Evolutionary conservation across 2,888 invertebrate species (phyloP).

Genomic region (Eilema sororculum): DNA sequence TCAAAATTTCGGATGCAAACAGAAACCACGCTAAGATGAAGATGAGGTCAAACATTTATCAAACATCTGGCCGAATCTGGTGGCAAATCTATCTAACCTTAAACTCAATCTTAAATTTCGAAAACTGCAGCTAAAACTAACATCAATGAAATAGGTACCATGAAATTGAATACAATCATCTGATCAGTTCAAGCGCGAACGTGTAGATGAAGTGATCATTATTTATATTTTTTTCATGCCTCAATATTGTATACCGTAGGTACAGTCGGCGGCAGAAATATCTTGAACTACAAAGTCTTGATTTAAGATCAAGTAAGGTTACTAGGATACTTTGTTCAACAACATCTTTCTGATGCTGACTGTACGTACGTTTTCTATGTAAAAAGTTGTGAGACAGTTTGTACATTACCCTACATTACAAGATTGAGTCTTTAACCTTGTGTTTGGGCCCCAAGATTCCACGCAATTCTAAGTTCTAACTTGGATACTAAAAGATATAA

Average conservation of each 20-base stretch:
- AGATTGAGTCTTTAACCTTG: not conserved
- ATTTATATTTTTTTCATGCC: not conserved
- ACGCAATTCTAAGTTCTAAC: not conserved
- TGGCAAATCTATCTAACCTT: too few species aligned
- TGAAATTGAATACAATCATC: not conserved
- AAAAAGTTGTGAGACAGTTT: too few species aligned
- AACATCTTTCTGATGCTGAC: too few species aligned
- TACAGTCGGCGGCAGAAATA: too few species aligned
- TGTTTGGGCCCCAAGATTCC: too few species aligned
- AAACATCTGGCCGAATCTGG: too few species aligned
- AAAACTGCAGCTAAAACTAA: not conserved
- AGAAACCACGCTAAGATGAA: too few species aligned
- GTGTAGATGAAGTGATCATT: not conserved
- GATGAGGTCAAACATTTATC: too few species aligned
- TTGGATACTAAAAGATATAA: not conserved
- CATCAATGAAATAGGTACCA: not conserved
- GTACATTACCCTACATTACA: not conserved
- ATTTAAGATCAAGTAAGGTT: too few species aligned
- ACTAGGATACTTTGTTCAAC: too few species aligned
- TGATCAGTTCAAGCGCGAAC: not conserved
- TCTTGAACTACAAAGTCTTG: too few species aligned
- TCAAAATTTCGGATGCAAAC: not conserved
- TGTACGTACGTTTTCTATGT: too few species aligned
- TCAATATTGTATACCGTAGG: not conserved
- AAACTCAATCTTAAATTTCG: not conserved